phyloP scores from a whole-genome alignment of 2,888 invertebrate species.

The Campopleginae sp. region DNA sequence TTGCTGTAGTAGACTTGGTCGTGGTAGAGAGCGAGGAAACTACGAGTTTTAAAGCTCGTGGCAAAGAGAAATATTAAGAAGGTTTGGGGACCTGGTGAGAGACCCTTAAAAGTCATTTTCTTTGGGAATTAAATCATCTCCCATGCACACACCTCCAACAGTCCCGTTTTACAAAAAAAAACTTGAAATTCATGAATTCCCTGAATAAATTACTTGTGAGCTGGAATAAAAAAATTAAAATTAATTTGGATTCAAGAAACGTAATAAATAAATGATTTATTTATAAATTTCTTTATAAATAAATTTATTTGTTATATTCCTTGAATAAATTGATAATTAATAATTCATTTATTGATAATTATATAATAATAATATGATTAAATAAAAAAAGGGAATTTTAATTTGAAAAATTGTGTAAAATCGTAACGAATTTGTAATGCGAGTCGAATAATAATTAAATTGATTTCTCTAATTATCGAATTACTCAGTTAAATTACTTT shows the following conservation, averaged over 20 bases:
- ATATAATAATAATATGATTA: no score
- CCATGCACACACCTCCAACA: neutral
- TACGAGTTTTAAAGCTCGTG: neutral
- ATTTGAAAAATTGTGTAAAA: no score
- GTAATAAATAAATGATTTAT: no score
- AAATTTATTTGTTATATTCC: no score
- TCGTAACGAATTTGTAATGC: neutral
- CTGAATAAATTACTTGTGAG: neutral
- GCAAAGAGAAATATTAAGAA: conserved; percentile 6
- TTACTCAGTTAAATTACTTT: neutral
- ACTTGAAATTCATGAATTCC: neutral
- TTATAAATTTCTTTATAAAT: no score
- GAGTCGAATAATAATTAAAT: neutral
- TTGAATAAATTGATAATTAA: no score
- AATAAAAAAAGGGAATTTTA: no score
- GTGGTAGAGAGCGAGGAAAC: neutral
- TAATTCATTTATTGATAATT: no score
- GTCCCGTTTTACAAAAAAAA: neutral
- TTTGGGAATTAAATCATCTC: neutral
- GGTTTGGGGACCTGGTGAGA: neutral
- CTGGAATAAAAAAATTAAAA: neutral
- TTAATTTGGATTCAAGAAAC: no score
- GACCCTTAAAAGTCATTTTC: neutral
- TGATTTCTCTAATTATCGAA: neutral
- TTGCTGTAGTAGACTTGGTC: neutral